Evolutionary conservation across 2,888 invertebrate species (phyloP).

Genomic region (Teinopalpus imperialis): DNA sequence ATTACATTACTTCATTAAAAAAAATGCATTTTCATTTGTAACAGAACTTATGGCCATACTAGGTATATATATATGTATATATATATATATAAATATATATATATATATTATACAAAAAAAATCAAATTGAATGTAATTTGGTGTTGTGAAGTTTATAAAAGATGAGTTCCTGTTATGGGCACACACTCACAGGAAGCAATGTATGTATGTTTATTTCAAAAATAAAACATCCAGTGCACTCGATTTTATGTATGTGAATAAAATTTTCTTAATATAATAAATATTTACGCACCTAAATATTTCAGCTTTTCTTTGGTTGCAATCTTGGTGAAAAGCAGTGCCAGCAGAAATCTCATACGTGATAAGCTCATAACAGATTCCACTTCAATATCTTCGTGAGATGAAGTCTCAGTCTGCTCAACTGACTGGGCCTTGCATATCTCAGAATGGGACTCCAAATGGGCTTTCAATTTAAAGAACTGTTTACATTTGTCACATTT

Average conservation of each 20-base stretch:
- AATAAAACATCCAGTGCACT: slow-evolving; percentile 54
- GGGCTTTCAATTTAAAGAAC: slow-evolving; percentile 89
- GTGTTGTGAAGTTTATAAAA: slow-evolving; percentile 28
- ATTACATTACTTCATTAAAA: no score
- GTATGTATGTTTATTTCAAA: slow-evolving; percentile 56
- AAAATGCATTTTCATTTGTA: no score
- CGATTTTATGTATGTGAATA: slow-evolving; percentile 47
- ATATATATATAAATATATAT: no score
- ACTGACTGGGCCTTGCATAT: no score
- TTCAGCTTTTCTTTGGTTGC: slow-evolving; percentile 90
- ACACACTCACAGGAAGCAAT: slow-evolving; percentile 74
- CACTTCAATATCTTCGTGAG: no score
- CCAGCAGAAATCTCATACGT: slow-evolving; percentile 89
- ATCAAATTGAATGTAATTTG: slow-evolving; percentile 7
- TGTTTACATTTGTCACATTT: slow-evolving; percentile 87
- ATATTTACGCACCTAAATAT: slow-evolving; percentile 86
- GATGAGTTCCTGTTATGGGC: slow-evolving; percentile 55
- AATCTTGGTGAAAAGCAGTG: slow-evolving; percentile 91
- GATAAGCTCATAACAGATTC: slow-evolving; percentile 85
- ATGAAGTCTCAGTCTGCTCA: no score
- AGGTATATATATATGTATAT: no score
- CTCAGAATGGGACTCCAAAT: slow-evolving; percentile 85
- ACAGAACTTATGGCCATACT: no score
- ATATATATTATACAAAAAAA: slow-evolving; percentile 24
- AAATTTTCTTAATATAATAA: slow-evolving; percentile 38